Evolutionary conservation across 2,797 vertebrate genomes (phyloP).

Genomic region (Carcharodon carcharias): DNA sequence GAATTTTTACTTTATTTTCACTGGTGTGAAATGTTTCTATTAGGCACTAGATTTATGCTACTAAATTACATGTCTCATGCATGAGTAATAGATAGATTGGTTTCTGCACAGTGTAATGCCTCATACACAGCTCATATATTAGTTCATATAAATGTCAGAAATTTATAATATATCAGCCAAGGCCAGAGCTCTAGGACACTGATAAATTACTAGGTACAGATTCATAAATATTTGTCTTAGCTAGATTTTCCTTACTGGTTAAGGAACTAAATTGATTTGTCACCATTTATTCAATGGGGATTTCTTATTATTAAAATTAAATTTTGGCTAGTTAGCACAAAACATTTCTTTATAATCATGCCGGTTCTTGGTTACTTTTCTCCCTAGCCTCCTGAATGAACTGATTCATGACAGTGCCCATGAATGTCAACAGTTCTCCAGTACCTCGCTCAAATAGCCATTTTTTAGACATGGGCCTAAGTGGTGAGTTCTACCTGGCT

Average conservation of each 20-base stretch:
- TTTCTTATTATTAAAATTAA: constrained; percentile 5
- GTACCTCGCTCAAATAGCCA: background rate
- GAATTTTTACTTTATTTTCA: constrained; percentile 10
- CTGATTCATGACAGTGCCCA: background rate
- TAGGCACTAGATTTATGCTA: background rate
- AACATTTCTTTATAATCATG: background rate
- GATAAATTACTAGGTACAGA: background rate
- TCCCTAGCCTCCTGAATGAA: background rate
- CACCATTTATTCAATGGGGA: constrained; percentile 1
- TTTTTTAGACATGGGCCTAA: background rate
- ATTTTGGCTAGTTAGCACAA: background rate
- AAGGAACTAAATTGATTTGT: constrained; percentile 10
- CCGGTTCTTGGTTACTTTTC: background rate
- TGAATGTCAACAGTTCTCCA: background rate
- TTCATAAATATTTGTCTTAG: background rate
- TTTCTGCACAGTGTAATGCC: background rate
- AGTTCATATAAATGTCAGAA: constrained; percentile 4
- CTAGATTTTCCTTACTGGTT: background rate
- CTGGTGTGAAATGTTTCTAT: constrained; percentile 23
- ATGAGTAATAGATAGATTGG: constrained; percentile 26
- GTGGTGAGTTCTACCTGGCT: background rate
- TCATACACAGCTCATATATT: background rate
- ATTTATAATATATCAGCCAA: background rate
- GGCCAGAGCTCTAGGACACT: background rate
- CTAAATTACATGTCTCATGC: constrained; percentile 10